These are phyloP conservation scores for Malurus cyaneus DNA, from an alignment of 2,113 vertebrate species.

Conservation along the genomic window DNA sequence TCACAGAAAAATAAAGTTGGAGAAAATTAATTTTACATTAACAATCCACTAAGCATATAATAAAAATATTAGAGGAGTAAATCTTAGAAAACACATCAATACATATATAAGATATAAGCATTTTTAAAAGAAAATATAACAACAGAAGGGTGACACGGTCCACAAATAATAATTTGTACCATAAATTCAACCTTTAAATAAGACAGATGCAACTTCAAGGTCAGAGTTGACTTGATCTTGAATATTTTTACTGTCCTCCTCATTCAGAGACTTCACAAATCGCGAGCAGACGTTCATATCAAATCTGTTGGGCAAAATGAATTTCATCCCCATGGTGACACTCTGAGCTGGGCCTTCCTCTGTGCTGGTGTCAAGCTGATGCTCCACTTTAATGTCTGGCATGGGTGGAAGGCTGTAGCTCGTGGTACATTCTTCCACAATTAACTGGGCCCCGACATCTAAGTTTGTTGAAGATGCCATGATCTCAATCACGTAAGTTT, in stretches of 20 bases:
- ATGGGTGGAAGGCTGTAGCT: constrained; percentile 84
- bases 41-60: neutral
- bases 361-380: constrained; percentile 73
- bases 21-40: neutral
- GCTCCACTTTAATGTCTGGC: constrained; percentile 88
- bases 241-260: constrained; percentile 99
- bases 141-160: neutral
- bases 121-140: neutral
- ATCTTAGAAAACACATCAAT: neutral
- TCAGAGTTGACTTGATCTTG: constrained; percentile 99
- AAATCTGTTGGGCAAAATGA: constrained; percentile 95
- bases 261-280: constrained; percentile 97
- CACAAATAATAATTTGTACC: constrained; percentile 37
- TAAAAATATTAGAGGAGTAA: neutral
- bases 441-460: constrained; percentile 72
- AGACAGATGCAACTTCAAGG: constrained; percentile 95
- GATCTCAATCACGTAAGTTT: neutral
- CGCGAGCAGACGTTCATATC: constrained; percentile 99
- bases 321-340: constrained; percentile 95
- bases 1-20: neutral
- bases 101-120: neutral
- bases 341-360: constrained; percentile 82
- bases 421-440: constrained; percentile 83
- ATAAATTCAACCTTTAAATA: constrained; percentile 92
- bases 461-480: constrained; percentile 75